Base-by-base conservation (phyloP, 2,888 invertebrate species). In the Eledone cirrhosa region DNA sequence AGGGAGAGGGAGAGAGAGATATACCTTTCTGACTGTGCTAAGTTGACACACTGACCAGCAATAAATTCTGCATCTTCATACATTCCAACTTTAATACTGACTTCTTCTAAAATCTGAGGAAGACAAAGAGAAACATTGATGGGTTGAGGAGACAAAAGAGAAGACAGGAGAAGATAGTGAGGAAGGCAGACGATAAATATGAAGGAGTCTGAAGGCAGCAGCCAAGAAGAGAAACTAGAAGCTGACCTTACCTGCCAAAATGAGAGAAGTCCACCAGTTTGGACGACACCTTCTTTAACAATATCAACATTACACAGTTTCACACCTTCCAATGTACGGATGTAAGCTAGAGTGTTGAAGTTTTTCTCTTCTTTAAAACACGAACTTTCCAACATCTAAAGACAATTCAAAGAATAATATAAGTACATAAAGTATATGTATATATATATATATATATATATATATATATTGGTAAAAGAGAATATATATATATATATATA, bases 61-160 rank as follows among this genome's bases (percentile, higher is more conserved):
- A 80, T 77, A 1, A 65, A 29, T 63, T 81, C 80, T 16, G 81
- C 83, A 27, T 83, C 82, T 22, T 77, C 78, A 8, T 80, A 24
- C 29, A 82, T 47, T 11, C 82, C 82, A 7, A 77, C 29, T 48
- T 59, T 59, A 16, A 83, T 59, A 48, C 81, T 82, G 78, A 81
- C 80, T n/a, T 82, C 80, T 1, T 78, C 74, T 72, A 82, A 41
- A 5, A 83, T 80, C 83, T 83, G n/a, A 5, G 13, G n/a, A 72
- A 41, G 11, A 41, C 41, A 41, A 41, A 41, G n/a, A n/a, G 11
- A 41, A 41, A 2, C n/a, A n/a, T n/a, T n/a, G n/a, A n/a, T n/a
- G n/a, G n/a, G n/a, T n/a, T n/a, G n/a, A n/a, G n/a, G n/a, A n/a
- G n/a, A n/a, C n/a, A n/a, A n/a, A n/a, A n/a, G n/a, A n/a, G n/a